A percentile compares a stretch with the other conserved stretches of the same genome.
Evolutionary conservation across 2,888 invertebrate genomes (phyloP).

Genomic region (Sericinus montela): DNA sequence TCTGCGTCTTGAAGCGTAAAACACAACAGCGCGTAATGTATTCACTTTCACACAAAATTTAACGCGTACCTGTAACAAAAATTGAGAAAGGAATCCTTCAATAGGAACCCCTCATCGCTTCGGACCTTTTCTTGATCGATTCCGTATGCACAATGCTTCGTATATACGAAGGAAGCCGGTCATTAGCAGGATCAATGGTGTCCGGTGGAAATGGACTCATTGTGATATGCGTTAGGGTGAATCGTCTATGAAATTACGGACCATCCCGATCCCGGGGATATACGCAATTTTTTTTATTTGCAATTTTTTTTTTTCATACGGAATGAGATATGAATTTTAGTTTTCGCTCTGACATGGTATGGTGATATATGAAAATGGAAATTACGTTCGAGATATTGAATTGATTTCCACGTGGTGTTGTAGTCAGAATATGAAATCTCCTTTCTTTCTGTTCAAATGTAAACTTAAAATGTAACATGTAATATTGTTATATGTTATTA

Average conservation of each 20-base stretch:
- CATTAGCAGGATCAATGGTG: constrained; percentile 50
- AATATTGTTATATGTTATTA: too few relatives aligned
- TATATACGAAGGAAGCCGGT: constrained; percentile 59
- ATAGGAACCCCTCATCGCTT: constrained; percentile 58
- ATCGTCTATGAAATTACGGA: constrained; percentile 49
- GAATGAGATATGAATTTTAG: constrained; percentile 21
- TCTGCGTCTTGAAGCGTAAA: neutral
- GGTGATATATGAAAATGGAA: constrained; percentile 1
- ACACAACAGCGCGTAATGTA: neutral
- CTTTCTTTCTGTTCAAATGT: too few relatives aligned
- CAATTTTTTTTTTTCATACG: constrained; percentile 18
- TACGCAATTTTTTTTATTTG: too few relatives aligned
- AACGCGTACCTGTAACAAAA: constrained; percentile 49
- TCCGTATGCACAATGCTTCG: constrained; percentile 42
- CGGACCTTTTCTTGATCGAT: constrained; percentile 54
- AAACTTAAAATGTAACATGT: too few relatives aligned
- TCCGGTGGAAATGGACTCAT: constrained; percentile 39
- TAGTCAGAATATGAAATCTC: too few relatives aligned
- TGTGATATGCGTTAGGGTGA: constrained; percentile 39
- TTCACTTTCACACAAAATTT: constrained; percentile 65
- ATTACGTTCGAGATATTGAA: too few relatives aligned
- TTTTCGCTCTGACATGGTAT: constrained; percentile 4
- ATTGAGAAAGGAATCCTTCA: constrained; percentile 50
- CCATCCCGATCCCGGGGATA: constrained; percentile 26
- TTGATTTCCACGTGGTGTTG: too few relatives aligned